Conservation (phyloP, 2,113 vertebrate species). For the Sinocyclocheilus anshuiensis region DNA sequence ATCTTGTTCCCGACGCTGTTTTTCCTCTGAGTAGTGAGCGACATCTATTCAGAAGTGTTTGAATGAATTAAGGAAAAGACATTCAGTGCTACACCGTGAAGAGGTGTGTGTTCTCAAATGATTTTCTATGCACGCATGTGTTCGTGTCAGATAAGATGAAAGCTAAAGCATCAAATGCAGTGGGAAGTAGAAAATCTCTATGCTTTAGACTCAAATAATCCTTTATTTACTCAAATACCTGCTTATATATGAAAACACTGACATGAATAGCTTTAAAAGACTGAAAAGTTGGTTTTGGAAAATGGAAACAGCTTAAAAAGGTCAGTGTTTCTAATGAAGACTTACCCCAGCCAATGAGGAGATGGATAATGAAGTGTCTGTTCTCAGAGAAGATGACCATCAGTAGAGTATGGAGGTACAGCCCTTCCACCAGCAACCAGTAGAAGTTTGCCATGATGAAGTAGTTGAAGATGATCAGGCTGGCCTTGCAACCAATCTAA, state of each 20-base stretch:
- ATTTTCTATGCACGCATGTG: conserved; percentile 24
- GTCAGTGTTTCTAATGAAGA: neutral
- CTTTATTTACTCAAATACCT: neutral
- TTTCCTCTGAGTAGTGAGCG: neutral
- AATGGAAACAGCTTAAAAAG: neutral
- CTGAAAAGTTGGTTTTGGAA: neutral
- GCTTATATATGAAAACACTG: neutral
- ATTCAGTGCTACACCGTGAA: conserved; percentile 26
- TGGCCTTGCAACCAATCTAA: conserved; percentile 89
- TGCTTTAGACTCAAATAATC: neutral
- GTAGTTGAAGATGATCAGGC: conserved; percentile 92
- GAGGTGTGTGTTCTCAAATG: neutral
- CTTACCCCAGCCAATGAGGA: conserved; percentile 85
- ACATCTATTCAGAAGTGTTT: conserved; percentile 33
- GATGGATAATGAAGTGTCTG: conserved; percentile 87
- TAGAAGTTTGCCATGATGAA: conserved; percentile 97
- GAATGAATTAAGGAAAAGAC: conserved; percentile 24
- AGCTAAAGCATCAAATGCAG: neutral
- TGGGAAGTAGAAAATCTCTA: neutral
- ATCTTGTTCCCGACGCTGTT: neutral
- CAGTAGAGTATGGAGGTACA: conserved; percentile 91
- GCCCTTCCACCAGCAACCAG: conserved; percentile 94
- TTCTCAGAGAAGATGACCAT: conserved; percentile 85
- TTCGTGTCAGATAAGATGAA: neutral
- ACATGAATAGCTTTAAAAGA: neutral